Percentiles rank a stretch among this genome's conserved stretches.
Evolutionary conservation across 1,140 invertebrate species (phyloP).

Genomic region (Onthophagus taurus): DNA sequence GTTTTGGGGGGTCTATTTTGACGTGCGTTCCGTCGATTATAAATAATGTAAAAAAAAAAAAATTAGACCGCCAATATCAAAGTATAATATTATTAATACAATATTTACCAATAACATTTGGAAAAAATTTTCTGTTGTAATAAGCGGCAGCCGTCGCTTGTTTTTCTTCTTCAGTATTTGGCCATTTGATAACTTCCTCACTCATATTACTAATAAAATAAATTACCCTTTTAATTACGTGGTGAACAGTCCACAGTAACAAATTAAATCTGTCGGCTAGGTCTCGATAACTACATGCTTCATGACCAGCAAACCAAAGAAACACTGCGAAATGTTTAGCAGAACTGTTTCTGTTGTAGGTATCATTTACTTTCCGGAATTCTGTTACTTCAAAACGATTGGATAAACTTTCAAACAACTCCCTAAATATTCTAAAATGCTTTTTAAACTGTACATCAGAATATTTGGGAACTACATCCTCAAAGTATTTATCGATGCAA

Average conservation of each 20-base stretch:
- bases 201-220: conserved; percentile 5
- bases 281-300: conserved; percentile 5
- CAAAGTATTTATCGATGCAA: too few relatives aligned
- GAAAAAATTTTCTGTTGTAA: neutral
- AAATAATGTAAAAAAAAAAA: neutral
- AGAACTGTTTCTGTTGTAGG: too few relatives aligned
- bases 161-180: conserved; percentile 1
- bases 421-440: too few relatives aligned
- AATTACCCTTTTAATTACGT: conserved; percentile 5
- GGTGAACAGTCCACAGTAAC: neutral
- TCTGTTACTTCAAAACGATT: too few relatives aligned
- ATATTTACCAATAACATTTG: conserved; percentile 8
- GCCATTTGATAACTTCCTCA: neutral
- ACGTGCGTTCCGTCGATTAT: conserved; percentile 1
- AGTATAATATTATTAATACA: neutral
- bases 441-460: too few relatives aligned
- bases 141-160: neutral
- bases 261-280: conserved; percentile 9
- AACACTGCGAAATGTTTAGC: too few relatives aligned
- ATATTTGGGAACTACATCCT: too few relatives aligned
- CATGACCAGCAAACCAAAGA: conserved; percentile 10
- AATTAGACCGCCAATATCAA: neutral
- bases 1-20: neutral
- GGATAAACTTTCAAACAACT: too few relatives aligned
- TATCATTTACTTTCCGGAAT: too few relatives aligned